Conservation (phyloP, 2,888 invertebrate species). For the Andrena chrysosceles region DNA sequence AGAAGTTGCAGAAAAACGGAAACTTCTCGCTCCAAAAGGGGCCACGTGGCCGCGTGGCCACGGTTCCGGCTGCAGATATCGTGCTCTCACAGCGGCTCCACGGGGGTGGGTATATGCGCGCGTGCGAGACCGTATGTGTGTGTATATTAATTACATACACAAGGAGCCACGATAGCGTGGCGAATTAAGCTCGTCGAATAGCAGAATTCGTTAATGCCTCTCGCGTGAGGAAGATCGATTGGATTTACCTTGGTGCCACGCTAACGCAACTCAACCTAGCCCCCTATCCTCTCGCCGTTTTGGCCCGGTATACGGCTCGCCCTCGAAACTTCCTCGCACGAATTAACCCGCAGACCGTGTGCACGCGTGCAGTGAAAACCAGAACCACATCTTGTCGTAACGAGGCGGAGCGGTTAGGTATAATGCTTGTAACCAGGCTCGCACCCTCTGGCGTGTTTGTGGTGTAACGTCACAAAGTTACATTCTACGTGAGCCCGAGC, state of each 20-base stretch:
- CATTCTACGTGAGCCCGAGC: constrained; percentile 73
- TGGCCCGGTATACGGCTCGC: constrained; percentile 61
- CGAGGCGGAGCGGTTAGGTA: constrained; percentile 80
- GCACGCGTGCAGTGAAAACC: constrained; percentile 78
- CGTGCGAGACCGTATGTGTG: background rate
- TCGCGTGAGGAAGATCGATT: constrained; percentile 75
- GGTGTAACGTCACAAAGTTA: constrained; percentile 82
- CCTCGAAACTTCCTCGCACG: constrained; percentile 75
- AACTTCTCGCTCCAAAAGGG: constrained; percentile 20
- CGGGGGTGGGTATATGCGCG: background rate
- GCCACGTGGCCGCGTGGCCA: constrained; percentile 14
- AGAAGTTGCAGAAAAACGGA: constrained; percentile 11
- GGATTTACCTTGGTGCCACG: constrained; percentile 69
- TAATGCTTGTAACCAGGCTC: constrained; percentile 81
- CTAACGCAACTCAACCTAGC: constrained; percentile 64
- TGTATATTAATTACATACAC: constrained; percentile 57
- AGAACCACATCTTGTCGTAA: constrained; percentile 82
- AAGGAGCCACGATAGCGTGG: constrained; percentile 38
- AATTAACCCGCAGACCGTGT: constrained; percentile 77
- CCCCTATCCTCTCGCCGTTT: constrained; percentile 47
- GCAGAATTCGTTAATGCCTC: constrained; percentile 70
- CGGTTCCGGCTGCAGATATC: constrained; percentile 13
- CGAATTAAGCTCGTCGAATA: constrained; percentile 69
- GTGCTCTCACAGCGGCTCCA: background rate
- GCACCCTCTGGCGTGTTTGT: constrained; percentile 81